A percentile compares a stretch with the other conserved stretches of the same genome.
phyloP scores from a whole-genome alignment of 2,113 vertebrate species.

The Silurus asotus region DNA sequence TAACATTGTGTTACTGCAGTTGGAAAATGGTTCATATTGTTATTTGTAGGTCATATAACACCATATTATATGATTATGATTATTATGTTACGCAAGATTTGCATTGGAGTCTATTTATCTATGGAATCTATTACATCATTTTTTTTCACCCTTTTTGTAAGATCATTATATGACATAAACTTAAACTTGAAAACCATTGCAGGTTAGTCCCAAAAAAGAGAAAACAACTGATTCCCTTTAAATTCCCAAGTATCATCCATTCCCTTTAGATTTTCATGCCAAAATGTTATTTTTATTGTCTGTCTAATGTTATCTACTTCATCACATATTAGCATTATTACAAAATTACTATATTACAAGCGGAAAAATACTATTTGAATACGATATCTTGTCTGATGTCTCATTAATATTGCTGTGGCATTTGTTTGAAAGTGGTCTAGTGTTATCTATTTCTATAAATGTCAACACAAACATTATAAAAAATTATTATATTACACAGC shows the following conservation, averaged over 20 bases:
- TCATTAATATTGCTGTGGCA: too few species aligned
- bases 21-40: background rate
- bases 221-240: background rate
- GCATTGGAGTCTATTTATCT: background rate
- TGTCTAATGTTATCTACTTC: background rate
- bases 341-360: background rate
- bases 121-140: background rate
- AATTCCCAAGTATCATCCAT: background rate
- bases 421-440: too few species aligned
- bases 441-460: too few species aligned
- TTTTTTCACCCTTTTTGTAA: background rate
- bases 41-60: background rate
- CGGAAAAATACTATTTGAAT: too few species aligned
- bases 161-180: background rate
- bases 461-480: too few species aligned
- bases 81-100: background rate
- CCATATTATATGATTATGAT: background rate
- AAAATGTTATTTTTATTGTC: background rate
- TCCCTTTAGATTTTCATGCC: background rate
- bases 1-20: background rate
- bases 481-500: too few species aligned
- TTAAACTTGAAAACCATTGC: background rate
- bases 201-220: background rate
- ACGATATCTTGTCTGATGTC: too few species aligned
- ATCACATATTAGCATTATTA: background rate